Conservation (phyloP, 2,888 invertebrate genomes). For the Ypsolopha sequella region DNA sequence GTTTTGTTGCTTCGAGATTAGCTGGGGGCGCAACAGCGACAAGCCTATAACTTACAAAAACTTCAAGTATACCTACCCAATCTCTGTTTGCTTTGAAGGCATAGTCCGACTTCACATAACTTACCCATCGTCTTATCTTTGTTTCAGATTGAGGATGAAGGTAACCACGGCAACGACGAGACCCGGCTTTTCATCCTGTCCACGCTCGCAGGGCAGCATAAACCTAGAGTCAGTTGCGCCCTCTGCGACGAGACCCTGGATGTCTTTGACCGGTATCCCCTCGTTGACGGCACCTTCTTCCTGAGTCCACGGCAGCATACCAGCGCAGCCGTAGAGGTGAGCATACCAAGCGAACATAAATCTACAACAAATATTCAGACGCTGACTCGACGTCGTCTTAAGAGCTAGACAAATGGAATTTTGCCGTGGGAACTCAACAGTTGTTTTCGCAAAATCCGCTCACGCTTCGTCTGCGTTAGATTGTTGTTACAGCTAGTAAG, state of each 20-base stretch:
- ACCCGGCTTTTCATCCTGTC: slow-evolving; percentile 96
- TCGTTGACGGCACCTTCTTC: slow-evolving; percentile 98
- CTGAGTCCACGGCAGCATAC: slow-evolving; percentile 94
- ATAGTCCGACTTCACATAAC: too few relatives aligned
- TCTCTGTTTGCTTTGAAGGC: background rate
- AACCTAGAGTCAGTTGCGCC: slow-evolving; percentile 87
- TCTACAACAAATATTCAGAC: too few relatives aligned
- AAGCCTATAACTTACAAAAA: background rate
- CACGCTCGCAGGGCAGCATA: slow-evolving; percentile 91
- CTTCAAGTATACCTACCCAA: background rate
- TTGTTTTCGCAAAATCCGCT: too few relatives aligned
- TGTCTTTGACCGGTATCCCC: slow-evolving; percentile 97
- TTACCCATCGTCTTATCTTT: slow-evolving; percentile 16
- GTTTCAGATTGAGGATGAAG: slow-evolving; percentile 97
- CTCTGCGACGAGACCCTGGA: slow-evolving; percentile 90
- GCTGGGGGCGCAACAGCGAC: background rate
- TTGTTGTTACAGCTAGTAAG: too few relatives aligned
- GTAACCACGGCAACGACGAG: slow-evolving; percentile 98
- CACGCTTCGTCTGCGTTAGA: too few relatives aligned
- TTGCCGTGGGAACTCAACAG: too few relatives aligned
- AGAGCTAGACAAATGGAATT: too few relatives aligned
- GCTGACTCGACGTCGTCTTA: too few relatives aligned
- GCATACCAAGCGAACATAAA: background rate
- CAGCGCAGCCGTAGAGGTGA: slow-evolving; percentile 88
- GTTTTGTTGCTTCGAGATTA: background rate